Evolutionary conservation across 1,140 invertebrate species (phyloP).

Genomic region (Druon quercuslanigerum): DNA sequence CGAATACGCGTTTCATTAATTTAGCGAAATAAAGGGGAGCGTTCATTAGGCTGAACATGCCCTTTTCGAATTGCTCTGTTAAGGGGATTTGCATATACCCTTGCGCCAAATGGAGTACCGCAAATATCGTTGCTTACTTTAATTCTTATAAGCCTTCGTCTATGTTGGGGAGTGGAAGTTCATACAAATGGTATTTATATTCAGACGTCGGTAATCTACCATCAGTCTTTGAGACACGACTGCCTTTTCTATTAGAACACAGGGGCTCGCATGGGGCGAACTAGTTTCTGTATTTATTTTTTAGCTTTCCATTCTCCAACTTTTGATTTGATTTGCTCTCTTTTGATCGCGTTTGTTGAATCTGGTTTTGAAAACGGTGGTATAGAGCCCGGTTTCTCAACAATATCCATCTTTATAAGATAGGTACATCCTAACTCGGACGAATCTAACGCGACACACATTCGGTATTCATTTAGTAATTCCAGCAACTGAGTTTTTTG

Average conservation of each 20-base stretch:
- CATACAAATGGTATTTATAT: no score
- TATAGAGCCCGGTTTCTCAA: neutral
- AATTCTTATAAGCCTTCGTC: no score
- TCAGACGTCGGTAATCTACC: no score
- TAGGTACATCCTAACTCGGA: conserved; percentile 40
- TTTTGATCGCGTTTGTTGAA: neutral
- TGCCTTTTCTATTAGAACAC: neutral
- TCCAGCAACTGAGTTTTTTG: conserved; percentile 2
- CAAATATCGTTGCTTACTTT: no score
- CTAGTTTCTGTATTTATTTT: neutral
- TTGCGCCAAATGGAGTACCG: no score
- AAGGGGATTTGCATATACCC: no score
- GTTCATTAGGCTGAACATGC: no score
- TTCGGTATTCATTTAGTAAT: conserved; percentile 34
- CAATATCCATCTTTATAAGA: conserved; percentile 11
- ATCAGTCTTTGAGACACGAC: no score
- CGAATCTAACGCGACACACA: conserved; percentile 36
- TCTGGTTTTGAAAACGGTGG: neutral
- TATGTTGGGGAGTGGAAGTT: no score
- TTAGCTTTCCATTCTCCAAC: neutral
- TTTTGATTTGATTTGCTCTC: neutral
- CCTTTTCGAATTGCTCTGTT: no score
- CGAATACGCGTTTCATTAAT: no score
- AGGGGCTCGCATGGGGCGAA: neutral
- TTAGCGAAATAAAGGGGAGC: no score